These are phyloP conservation scores for Netelia virgata DNA, from an alignment of 2,888 invertebrate genomes.

Conservation along the genomic window DNA sequence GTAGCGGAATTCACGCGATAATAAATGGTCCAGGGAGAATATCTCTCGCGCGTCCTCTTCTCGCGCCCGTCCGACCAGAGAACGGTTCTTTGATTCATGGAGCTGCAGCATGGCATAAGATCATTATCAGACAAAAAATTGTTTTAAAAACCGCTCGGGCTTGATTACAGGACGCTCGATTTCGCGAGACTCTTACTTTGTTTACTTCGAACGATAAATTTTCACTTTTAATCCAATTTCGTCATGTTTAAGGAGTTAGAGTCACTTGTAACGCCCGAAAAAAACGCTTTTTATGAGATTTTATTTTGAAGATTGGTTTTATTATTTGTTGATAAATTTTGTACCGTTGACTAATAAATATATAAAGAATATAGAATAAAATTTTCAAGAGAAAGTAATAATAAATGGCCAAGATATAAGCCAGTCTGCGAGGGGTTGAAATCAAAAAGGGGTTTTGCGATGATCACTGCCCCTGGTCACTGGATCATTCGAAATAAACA, in stretches of 20 bases:
- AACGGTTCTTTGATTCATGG: constrained; percentile 70
- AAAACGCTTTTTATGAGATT: no score
- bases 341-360: no score
- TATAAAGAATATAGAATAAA: no score
- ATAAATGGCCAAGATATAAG: no score
- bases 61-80: constrained; percentile 58
- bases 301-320: no score
- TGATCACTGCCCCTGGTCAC: no score
- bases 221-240: background rate
- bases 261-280: no score
- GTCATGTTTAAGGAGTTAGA: background rate
- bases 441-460: no score
- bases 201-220: background rate
- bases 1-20: constrained; percentile 72
- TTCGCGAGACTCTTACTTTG: background rate
- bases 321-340: no score
- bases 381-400: no score
- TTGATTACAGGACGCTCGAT: constrained; percentile 16
- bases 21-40: constrained; percentile 73
- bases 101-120: constrained; percentile 59
- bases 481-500: no score
- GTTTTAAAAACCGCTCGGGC: constrained; percentile 15
- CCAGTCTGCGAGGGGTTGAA: no score
- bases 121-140: constrained; percentile 51
- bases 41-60: constrained; percentile 46